Base-by-base conservation (phyloP, 1,140 invertebrate genomes). In the Tyrophagus putrescentiae region DNA sequence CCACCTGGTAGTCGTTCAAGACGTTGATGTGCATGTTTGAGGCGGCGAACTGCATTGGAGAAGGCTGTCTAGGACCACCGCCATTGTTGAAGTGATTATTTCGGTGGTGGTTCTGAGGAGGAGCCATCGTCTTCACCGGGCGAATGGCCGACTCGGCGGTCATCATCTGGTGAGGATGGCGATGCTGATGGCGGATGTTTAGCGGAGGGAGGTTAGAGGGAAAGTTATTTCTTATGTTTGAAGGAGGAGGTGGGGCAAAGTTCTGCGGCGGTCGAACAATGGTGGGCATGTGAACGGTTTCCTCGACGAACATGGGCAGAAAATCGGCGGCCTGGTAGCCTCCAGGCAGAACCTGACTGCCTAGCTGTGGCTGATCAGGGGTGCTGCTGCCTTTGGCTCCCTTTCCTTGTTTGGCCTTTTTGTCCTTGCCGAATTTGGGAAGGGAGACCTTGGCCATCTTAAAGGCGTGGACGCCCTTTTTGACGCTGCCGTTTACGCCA, bases 231-330 rank as follows among this genome's bases (percentile, higher is more conserved):
- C n/a, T n/a, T n/a, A n/a, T n/a, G n/a, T n/a, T n/a, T n/a, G n/a
- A n/a, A n/a, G n/a, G n/a, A n/a, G n/a, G n/a, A n/a, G n/a, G n/a
- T n/a, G 7, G 31, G 7, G 50, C 23, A 18, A 53, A 13, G 39
- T 54, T 54, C 2, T 16, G 32, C 9, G 52, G 52, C 4, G 52
- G 52, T 13, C 39, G 11, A 13, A 54, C 27, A 54, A 54, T 27
- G n/a, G 32, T 31, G 18, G 52, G 52, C 6, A 54, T 33, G 27
- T 54, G 52, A 11, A 54, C 25, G 13, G 13, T 54, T 25, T 54
- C 52, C 27, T 54, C 52, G 9, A 54, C 25, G 27, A 54, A 54
- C 52, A 54, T 54, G 18, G 52, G 52, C 4, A 54, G 6, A n/a
- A 42, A 42, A 42, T 2, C 41, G 2, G 41, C 4, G 18, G 41